Conservation (phyloP, 2,888 invertebrate species). For the Venusia cambrica region DNA sequence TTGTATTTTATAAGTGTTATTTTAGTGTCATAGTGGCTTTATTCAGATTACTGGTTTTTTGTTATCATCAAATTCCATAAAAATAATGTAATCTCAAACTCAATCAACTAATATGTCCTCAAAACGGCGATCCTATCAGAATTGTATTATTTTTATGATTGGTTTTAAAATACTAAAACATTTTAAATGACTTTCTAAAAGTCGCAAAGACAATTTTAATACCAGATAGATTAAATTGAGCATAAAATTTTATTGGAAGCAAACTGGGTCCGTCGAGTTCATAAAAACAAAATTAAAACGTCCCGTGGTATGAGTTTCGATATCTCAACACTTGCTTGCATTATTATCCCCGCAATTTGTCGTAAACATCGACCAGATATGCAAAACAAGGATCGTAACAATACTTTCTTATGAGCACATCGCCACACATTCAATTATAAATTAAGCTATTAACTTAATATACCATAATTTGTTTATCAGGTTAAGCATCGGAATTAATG, state of each 20-base stretch:
- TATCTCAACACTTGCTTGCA: slow-evolving; percentile 38
- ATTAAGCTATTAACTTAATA: slow-evolving; percentile 81
- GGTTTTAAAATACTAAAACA: slow-evolving; percentile 16
- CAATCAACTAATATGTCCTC: not conserved
- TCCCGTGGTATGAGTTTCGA: slow-evolving; percentile 43
- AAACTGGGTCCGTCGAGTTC: slow-evolving; percentile 44
- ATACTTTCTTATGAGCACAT: slow-evolving; percentile 68
- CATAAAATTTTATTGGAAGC: slow-evolving; percentile 50
- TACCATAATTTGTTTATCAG: slow-evolving; percentile 80
- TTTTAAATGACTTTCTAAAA: slow-evolving; percentile 24
- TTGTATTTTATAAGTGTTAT: not conserved
- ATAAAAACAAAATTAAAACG: slow-evolving; percentile 51
- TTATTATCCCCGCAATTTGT: slow-evolving; percentile 60
- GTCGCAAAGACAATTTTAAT: slow-evolving; percentile 39
- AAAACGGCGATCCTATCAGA: not conserved
- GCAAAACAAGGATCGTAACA: slow-evolving; percentile 64
- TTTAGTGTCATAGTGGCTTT: too few relatives aligned
- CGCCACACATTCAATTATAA: slow-evolving; percentile 77
- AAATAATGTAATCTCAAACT: not conserved
- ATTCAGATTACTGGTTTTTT: too few relatives aligned
- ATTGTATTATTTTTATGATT: slow-evolving; percentile 13
- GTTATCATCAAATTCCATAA: too few relatives aligned
- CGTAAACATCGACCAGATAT: slow-evolving; percentile 55
- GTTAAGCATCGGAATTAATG: slow-evolving; percentile 81
- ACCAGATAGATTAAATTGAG: slow-evolving; percentile 40